A percentile compares a stretch with the other conserved stretches of the same genome.
Conservation (phyloP, 2,888 invertebrate genomes). For the Sipha maydis region DNA sequence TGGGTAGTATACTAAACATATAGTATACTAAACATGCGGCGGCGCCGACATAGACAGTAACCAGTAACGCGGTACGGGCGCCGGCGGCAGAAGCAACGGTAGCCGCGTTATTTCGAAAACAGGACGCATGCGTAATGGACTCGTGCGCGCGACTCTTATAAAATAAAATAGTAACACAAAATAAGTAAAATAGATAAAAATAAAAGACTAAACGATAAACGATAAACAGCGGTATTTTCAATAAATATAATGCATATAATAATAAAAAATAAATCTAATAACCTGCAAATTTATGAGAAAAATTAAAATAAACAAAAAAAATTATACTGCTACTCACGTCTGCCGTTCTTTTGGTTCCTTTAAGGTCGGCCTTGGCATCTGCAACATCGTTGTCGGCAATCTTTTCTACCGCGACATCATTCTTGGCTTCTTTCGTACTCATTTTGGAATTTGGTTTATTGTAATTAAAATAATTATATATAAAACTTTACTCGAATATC, state of each 20-base stretch:
- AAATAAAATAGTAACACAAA: no score
- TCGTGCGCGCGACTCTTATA: no score
- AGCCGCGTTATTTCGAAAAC: constrained; percentile 46
- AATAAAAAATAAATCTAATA: no score
- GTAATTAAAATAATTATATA: constrained; percentile 62
- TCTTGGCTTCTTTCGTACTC: constrained; percentile 86
- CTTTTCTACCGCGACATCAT: constrained; percentile 87
- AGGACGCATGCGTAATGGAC: constrained; percentile 27
- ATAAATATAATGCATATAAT: no score
- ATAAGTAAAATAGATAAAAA: neutral
- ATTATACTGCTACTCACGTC: constrained; percentile 75
- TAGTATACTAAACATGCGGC: neutral
- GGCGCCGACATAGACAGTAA: constrained; percentile 30
- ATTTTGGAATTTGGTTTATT: constrained; percentile 68
- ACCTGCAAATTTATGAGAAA: no score
- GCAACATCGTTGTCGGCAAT: constrained; percentile 77
- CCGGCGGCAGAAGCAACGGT: neutral
- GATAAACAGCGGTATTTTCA: neutral
- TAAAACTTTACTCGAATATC: constrained; percentile 37
- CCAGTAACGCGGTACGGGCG: constrained; percentile 5
- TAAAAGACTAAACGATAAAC: neutral
- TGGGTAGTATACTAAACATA: neutral
- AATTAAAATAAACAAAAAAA: neutral
- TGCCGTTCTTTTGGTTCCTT: constrained; percentile 88
- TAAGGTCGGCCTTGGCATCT: constrained; percentile 83